A percentile compares a stretch with the other conserved stretches of the same genome.
phyloP scores from a whole-genome alignment of 2,797 vertebrate species.

The Gymnothorax javanicus region DNA sequence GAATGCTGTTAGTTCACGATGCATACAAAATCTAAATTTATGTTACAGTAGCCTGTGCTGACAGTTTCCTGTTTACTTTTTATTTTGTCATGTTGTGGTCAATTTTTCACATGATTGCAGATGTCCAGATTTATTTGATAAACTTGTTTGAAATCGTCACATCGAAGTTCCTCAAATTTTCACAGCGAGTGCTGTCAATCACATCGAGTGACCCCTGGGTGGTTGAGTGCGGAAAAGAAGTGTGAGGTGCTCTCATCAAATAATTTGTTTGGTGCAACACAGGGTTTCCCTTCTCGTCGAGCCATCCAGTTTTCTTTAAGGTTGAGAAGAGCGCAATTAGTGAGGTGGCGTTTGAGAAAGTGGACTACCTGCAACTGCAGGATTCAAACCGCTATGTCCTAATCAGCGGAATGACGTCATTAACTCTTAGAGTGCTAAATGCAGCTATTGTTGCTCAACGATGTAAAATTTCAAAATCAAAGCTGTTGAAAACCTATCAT shows the following conservation, averaged over 20 bases:
- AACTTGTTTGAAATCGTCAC: conserved; percentile 36
- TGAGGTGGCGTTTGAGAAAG: background rate
- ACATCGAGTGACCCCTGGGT: background rate
- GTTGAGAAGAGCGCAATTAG: background rate
- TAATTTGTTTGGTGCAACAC: background rate
- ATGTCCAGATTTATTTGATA: background rate
- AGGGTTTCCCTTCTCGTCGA: background rate
- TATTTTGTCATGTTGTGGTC: background rate
- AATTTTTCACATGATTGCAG: conserved; percentile 3
- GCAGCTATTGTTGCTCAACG: too few relatives aligned
- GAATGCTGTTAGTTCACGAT: too few relatives aligned
- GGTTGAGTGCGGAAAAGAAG: background rate
- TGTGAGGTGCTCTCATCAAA: background rate
- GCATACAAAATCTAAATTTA: background rate
- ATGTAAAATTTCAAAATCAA: too few relatives aligned
- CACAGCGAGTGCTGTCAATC: background rate
- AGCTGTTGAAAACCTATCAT: too few relatives aligned
- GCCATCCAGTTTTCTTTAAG: background rate
- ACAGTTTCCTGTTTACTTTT: background rate
- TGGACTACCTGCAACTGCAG: background rate
- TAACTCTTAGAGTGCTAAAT: too few relatives aligned
- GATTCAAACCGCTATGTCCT: background rate
- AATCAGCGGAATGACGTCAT: background rate
- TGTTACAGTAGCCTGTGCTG: background rate
- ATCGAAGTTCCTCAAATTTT: background rate